phyloP scores from a whole-genome alignment of 1,140 invertebrate genomes.

The Rhagoletis pomonella region DNA sequence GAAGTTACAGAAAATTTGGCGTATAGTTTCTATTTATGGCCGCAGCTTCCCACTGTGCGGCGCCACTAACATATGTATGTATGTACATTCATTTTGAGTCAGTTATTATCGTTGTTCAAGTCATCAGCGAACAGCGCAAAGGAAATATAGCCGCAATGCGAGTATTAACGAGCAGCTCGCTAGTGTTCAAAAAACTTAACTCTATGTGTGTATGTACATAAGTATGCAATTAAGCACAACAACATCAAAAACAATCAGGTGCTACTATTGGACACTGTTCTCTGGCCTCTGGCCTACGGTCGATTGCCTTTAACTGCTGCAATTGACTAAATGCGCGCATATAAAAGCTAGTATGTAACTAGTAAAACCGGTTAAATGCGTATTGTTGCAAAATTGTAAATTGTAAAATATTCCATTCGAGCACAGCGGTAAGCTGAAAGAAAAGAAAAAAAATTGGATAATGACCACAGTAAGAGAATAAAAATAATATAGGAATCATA shows the following conservation, averaged over 20 bases:
- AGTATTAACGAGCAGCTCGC: too few relatives aligned
- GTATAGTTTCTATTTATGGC: too few relatives aligned
- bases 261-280: slow-evolving; percentile 17
- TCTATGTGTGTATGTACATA: not conserved
- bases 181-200: too few relatives aligned
- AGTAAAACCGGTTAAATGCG: slow-evolving; percentile 36
- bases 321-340: not conserved
- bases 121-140: not conserved
- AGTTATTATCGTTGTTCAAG: too few relatives aligned
- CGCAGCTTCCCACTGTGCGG: too few relatives aligned
- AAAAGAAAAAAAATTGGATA: too few relatives aligned
- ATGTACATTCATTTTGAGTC: too few relatives aligned
- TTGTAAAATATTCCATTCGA: slow-evolving; percentile 50
- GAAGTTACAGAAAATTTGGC: too few relatives aligned
- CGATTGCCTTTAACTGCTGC: not conserved
- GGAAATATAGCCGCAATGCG: not conserved
- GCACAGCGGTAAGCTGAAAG: not conserved
- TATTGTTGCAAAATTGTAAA: slow-evolving; percentile 38
- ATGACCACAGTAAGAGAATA: too few relatives aligned
- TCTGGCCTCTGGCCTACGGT: slow-evolving; percentile 35
- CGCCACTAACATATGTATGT: too few relatives aligned
- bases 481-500: too few relatives aligned
- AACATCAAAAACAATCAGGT: not conserved
- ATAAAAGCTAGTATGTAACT: slow-evolving; percentile 3
- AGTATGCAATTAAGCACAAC: not conserved